Conservation (phyloP, 2,888 invertebrate species). For the Azorinus chamasolen region DNA sequence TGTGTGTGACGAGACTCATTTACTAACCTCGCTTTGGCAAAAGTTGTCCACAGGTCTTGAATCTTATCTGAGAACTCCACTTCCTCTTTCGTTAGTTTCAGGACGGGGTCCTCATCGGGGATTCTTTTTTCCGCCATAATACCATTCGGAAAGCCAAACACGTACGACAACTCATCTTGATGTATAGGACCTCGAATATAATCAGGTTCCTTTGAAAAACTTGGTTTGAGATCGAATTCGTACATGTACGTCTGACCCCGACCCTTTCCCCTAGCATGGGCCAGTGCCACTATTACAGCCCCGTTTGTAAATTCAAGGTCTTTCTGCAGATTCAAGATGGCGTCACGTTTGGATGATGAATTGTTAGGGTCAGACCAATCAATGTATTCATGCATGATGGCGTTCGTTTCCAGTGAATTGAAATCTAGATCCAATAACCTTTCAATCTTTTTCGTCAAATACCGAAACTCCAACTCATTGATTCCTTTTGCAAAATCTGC, state of each 20-base stretch:
- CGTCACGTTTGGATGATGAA: constrained; percentile 14
- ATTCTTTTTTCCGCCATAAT: constrained; percentile 18
- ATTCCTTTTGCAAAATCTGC: constrained; percentile 27
- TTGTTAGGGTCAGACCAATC: constrained; percentile 39
- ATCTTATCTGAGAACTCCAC: constrained; percentile 7
- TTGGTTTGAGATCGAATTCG: no score
- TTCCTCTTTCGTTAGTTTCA: constrained; percentile 19
- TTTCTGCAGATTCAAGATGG: constrained; percentile 40
- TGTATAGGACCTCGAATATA: constrained; percentile 49
- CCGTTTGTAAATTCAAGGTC: constrained; percentile 23
- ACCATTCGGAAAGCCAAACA: constrained; percentile 45
- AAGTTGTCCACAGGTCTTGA: constrained; percentile 45
- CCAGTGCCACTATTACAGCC: no score
- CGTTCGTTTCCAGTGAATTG: constrained; percentile 19
- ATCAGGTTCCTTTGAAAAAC: constrained; percentile 21
- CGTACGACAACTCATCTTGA: constrained; percentile 41
- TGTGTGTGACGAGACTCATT: no score
- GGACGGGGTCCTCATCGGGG: constrained; percentile 17
- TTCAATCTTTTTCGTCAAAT: constrained; percentile 43
- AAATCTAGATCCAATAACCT: constrained; percentile 29
- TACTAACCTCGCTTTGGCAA: constrained; percentile 48
- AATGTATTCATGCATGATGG: constrained; percentile 48
- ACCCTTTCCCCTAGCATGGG: no score
- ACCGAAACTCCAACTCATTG: constrained; percentile 12
- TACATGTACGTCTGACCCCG: no score